These are phyloP conservation scores for Neolamprologus kungweensis DNA, from an alignment of 2,113 vertebrate genomes.

Conservation along the genomic window DNA sequence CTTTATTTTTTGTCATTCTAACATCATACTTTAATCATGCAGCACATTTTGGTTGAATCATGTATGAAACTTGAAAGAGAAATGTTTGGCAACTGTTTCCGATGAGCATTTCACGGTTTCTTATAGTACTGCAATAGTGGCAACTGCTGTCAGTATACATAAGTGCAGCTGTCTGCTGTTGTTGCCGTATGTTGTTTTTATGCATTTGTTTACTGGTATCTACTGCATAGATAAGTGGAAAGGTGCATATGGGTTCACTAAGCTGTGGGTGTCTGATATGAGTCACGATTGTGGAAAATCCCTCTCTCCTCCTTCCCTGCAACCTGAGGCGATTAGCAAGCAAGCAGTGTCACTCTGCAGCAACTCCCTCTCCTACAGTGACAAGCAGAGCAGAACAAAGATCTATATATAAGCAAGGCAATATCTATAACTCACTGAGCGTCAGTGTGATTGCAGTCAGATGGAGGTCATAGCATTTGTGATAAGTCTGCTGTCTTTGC, in stretches of 20 bases:
- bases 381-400: neutral
- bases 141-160: neutral
- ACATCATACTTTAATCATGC: neutral
- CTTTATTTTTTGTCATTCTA: neutral
- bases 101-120: neutral
- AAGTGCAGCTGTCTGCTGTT: neutral
- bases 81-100: neutral
- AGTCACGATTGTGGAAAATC: slow-evolving; percentile 13
- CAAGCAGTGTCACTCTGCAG: slow-evolving; percentile 9
- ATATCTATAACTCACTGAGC: neutral
- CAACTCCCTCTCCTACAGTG: neutral
- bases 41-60: neutral
- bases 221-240: neutral
- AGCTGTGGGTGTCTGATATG: neutral
- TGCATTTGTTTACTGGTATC: neutral
- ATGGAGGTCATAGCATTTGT: neutral
- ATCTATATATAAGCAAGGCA: neutral
- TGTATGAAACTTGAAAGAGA: neutral
- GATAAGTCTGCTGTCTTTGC: neutral
- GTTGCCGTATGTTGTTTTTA: neutral
- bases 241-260: neutral
- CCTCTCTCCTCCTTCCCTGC: neutral
- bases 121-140: neutral
- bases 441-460: too few species aligned
- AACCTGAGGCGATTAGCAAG: neutral